These are phyloP conservation scores for Leptopilina clavipes DNA, from an alignment of 1,140 invertebrate species.

Conservation along the genomic window DNA sequence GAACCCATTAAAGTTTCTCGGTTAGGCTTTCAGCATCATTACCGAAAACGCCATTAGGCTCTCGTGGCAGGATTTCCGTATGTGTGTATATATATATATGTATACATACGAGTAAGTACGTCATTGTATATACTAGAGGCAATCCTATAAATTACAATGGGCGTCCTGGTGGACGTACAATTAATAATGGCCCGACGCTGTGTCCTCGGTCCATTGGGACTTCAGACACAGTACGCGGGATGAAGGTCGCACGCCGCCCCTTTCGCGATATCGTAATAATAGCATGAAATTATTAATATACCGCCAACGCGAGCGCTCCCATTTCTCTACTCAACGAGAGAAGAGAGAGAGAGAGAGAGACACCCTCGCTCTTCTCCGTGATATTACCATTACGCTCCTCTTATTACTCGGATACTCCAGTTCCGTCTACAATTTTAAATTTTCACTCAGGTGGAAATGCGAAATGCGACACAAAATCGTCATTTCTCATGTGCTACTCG, in stretches of 20 bases:
- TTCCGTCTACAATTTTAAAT: conserved; percentile 20
- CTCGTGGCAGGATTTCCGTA: conserved; percentile 46
- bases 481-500: neutral
- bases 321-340: conserved; percentile 53
- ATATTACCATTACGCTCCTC: conserved; percentile 26
- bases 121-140: conserved; percentile 39
- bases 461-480: conserved; percentile 2
- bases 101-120: neutral
- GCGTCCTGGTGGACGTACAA: conserved; percentile 51
- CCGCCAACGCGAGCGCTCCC: conserved; percentile 44
- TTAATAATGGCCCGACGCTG: conserved; percentile 44
- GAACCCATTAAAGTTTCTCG: conserved; percentile 54
- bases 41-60: conserved; percentile 52
- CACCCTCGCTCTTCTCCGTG: neutral
- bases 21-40: conserved; percentile 48
- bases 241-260: conserved; percentile 41
- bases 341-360: neutral
- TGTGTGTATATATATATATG: neutral
- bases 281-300: conserved; percentile 60
- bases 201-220: conserved; percentile 43
- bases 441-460: conserved; percentile 18
- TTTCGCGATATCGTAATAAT: conserved; percentile 56
- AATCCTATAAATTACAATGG: conserved; percentile 57
- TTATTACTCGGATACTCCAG: conserved; percentile 20
- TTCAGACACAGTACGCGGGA: conserved; percentile 47